Conservation (phyloP, 2,113 vertebrate species). For the Amazona vittata region DNA sequence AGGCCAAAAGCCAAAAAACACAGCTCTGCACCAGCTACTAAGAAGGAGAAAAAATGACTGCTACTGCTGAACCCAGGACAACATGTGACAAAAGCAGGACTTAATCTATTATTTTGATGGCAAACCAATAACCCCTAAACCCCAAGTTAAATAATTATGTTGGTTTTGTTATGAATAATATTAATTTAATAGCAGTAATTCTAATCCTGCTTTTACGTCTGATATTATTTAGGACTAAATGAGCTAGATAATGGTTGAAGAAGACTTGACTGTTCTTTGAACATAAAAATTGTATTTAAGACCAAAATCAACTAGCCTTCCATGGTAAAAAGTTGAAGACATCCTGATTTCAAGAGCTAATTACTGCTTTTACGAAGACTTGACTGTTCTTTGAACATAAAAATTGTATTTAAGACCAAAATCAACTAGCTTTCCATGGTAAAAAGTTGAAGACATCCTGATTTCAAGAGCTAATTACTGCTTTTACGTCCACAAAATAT, state of each 20-base stretch:
- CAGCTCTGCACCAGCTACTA: too few species aligned
- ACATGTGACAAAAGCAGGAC: background rate
- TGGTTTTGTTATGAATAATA: background rate
- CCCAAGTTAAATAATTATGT: background rate
- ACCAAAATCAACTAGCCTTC: background rate
- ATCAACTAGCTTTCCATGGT: fast-evolving
- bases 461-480: background rate
- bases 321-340: background rate
- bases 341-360: background rate
- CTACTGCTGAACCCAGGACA: too few species aligned
- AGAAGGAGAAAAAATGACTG: too few species aligned
- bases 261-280: background rate
- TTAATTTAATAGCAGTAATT: background rate
- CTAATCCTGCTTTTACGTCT: background rate
- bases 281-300: background rate
- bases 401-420: background rate
- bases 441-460: background rate
- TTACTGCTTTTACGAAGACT: background rate
- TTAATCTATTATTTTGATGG: background rate
- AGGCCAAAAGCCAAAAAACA: too few species aligned
- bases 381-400: background rate
- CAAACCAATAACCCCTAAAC: background rate
- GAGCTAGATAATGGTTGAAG: background rate
- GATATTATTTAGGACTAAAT: background rate
- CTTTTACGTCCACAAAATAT: background rate